Conservation (phyloP, 2,888 invertebrate genomes). For the Keiferia lycopersicella region DNA sequence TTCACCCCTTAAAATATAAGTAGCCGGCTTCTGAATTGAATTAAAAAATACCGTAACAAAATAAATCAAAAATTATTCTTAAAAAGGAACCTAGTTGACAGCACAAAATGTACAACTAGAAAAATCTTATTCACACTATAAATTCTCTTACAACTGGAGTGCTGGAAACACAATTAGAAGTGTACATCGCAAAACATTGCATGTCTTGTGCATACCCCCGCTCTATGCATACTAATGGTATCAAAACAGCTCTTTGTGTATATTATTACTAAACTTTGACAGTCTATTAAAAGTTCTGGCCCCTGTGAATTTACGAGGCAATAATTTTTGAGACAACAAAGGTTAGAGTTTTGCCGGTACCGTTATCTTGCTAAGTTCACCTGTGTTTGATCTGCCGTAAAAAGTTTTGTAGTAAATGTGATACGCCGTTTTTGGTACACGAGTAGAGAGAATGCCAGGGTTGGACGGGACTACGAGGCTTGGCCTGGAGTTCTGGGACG, state of each 20-base stretch:
- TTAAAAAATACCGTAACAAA: too few species aligned
- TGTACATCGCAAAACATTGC: conserved; percentile 24
- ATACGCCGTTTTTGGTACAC: neutral
- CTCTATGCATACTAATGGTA: conserved; percentile 29
- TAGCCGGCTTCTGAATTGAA: too few species aligned
- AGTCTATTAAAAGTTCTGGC: conserved; percentile 35
- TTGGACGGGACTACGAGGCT: too few species aligned
- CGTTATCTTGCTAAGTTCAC: conserved; percentile 11
- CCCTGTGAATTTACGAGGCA: conserved; percentile 25
- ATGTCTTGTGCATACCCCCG: conserved; percentile 21
- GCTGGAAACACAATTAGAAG: conserved; percentile 22
- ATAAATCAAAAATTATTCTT: too few species aligned
- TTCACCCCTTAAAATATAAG: too few species aligned
- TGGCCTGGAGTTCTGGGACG: too few species aligned
- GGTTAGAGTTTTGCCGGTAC: conserved; percentile 22
- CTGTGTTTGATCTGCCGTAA: conserved; percentile 10
- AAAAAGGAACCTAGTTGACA: neutral
- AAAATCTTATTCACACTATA: conserved; percentile 12
- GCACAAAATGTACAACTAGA: neutral
- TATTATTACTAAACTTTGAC: conserved; percentile 37
- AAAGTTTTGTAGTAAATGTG: neutral
- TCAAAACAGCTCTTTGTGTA: conserved; percentile 28
- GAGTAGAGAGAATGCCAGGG: too few species aligned
- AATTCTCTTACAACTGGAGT: neutral
- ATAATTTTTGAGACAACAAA: conserved; percentile 31